Conservation (phyloP, 2,888 invertebrate species). For the Tenthredo notha region DNA sequence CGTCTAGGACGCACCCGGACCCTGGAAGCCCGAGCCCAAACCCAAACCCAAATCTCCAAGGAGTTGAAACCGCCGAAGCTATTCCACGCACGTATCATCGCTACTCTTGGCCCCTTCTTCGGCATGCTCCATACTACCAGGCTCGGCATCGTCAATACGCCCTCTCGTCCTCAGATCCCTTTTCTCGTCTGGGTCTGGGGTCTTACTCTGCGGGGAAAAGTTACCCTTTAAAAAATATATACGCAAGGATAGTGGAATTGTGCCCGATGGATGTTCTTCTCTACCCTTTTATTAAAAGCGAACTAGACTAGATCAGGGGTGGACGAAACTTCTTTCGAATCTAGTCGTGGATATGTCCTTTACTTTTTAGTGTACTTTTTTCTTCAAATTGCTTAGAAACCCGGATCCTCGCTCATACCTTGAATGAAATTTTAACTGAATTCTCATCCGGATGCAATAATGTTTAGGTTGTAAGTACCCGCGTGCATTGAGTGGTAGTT, state of each 20-base stretch:
- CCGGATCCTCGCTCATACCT: not conserved
- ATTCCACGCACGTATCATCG: conserved; percentile 74
- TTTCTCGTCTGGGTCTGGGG: not conserved
- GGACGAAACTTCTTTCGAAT: not conserved
- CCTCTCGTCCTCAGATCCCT: conserved; percentile 54
- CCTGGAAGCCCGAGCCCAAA: not conserved
- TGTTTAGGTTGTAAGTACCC: not conserved
- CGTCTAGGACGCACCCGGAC: conserved; percentile 16
- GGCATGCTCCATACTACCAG: conserved; percentile 25
- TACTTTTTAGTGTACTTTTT: not conserved
- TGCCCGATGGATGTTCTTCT: not conserved
- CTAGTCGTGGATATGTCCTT: not conserved
- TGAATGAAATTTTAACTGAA: too few species aligned
- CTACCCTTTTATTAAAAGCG: not conserved
- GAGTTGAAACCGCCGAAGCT: conserved; percentile 67
- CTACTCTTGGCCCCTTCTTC: conserved; percentile 55
- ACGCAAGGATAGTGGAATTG: not conserved
- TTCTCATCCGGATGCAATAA: not conserved
- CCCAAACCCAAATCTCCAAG: conserved; percentile 67
- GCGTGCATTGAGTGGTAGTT: not conserved
- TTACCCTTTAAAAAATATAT: conserved; percentile 32
- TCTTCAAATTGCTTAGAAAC: not conserved
- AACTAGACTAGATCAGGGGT: not conserved
- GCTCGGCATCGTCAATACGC: conserved; percentile 49
- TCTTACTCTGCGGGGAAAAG: not conserved